Percentiles rank a stretch among this genome's conserved stretches.
These are phyloP conservation scores for Calonectris borealis DNA, from an alignment of 2,113 vertebrate genomes.

Conservation along the genomic window DNA sequence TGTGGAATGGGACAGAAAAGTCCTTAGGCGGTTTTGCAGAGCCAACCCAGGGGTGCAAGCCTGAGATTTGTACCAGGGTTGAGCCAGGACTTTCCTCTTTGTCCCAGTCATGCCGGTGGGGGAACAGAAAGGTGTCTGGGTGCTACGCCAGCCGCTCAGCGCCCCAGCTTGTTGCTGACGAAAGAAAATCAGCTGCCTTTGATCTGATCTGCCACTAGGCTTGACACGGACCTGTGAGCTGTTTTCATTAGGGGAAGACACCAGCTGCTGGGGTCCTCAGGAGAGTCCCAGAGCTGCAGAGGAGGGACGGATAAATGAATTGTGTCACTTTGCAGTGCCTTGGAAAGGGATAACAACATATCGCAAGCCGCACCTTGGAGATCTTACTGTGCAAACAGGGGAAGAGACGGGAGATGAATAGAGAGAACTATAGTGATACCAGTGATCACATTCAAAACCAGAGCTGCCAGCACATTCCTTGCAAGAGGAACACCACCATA, in stretches of 20 bases:
- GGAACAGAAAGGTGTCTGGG: background rate
- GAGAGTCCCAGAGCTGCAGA: background rate
- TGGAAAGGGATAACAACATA: background rate
- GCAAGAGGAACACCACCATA: background rate
- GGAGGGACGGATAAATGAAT: conserved; percentile 36
- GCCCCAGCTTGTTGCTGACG: background rate
- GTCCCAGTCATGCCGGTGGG: rapidly evolving
- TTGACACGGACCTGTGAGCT: conserved; percentile 26
- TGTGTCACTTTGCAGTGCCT: conserved; percentile 40
- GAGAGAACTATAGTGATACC: background rate
- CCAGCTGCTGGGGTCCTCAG: conserved; percentile 38
- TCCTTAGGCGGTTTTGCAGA: background rate
- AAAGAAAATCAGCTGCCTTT: conserved; percentile 5
- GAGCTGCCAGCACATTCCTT: background rate
- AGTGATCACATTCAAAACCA: background rate
- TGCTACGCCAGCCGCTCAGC: background rate
- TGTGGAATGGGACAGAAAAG: background rate
- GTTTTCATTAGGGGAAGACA: conserved; percentile 57
- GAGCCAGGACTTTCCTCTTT: background rate
- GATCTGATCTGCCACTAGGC: background rate
- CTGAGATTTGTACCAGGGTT: background rate
- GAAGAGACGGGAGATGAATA: background rate
- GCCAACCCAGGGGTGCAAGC: background rate
- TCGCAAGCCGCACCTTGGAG: background rate
- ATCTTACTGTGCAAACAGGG: background rate